Conservation (phyloP, 1,140 invertebrate genomes). For the Lordiphosa collinella region DNA sequence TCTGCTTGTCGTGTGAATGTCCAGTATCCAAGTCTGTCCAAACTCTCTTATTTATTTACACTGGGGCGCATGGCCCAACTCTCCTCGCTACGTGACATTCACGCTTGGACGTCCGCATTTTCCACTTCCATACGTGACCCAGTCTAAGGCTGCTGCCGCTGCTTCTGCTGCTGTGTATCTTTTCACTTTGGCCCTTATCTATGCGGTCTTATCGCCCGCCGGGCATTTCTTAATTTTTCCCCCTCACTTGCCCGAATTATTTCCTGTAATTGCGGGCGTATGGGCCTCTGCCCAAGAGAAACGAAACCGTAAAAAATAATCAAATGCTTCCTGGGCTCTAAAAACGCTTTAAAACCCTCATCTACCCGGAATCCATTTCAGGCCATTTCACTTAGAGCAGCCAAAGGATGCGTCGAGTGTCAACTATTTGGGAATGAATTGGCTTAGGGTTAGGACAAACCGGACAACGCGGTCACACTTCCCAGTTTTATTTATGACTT, state of each 20-base stretch:
- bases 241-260: constrained; percentile 60
- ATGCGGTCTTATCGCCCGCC: constrained; percentile 41
- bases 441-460: constrained; percentile 17
- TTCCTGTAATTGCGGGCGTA: constrained; percentile 67
- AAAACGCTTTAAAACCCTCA: constrained; percentile 22
- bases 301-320: constrained; percentile 67
- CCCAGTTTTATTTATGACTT: constrained; percentile 75
- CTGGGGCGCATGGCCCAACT: constrained; percentile 40
- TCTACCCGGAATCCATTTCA: constrained; percentile 18
- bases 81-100: constrained; percentile 65
- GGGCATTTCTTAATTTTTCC: constrained; percentile 57
- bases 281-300: constrained; percentile 26
- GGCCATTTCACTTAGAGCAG: constrained; percentile 54
- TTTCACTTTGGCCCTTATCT: constrained; percentile 56
- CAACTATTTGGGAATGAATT: constrained; percentile 47
- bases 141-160: constrained; percentile 21
- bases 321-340: constrained; percentile 64
- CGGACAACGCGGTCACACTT: constrained; percentile 45
- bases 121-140: constrained; percentile 51
- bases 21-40: constrained; percentile 40
- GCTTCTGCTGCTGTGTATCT: constrained; percentile 49
- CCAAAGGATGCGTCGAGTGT: constrained; percentile 62
- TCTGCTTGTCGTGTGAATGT: constrained; percentile 64
- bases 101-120: constrained; percentile 57
- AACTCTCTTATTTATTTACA: constrained; percentile 63